Evolutionary conservation across 2,113 vertebrate species (phyloP).

Genomic region (Stigmatopora argus): DNA sequence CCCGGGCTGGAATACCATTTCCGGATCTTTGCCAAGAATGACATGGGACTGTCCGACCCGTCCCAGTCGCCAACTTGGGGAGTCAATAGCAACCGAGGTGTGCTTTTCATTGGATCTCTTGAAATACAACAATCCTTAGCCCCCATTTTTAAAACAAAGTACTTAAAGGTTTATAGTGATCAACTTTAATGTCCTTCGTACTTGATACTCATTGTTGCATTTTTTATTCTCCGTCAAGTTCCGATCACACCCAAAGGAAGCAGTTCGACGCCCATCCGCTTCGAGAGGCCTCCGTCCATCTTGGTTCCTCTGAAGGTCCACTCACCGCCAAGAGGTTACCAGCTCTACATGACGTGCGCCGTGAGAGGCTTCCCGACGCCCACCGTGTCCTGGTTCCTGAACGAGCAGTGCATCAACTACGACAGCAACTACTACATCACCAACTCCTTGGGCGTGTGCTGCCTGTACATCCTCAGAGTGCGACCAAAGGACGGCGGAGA

Average conservation of each 20-base stretch:
- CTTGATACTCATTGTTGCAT: neutral
- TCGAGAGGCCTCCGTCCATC: constrained; percentile 76
- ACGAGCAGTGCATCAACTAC: constrained; percentile 71
- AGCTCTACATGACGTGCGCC: constrained; percentile 84
- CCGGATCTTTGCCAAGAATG: constrained; percentile 77
- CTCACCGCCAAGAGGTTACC: constrained; percentile 73
- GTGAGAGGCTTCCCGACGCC: constrained; percentile 75
- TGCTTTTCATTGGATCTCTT: constrained; percentile 6
- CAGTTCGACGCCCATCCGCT: constrained; percentile 39
- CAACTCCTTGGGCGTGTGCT: constrained; percentile 82
- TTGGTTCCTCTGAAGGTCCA: constrained; percentile 79
- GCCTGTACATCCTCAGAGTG: constrained; percentile 74
- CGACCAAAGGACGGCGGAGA: constrained; percentile 68
- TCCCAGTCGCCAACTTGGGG: constrained; percentile 77
- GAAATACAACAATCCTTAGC: neutral
- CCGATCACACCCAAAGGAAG: constrained; percentile 34
- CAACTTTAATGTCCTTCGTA: neutral
- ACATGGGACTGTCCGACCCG: constrained; percentile 74
- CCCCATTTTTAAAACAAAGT: neutral
- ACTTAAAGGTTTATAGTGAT: too few relatives aligned
- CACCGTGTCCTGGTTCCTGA: constrained; percentile 78
- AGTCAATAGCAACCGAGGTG: constrained; percentile 57
- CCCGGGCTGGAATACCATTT: constrained; percentile 79
- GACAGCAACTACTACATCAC: constrained; percentile 73
- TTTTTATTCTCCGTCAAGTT: constrained; percentile 39